Evolutionary conservation across 2,113 vertebrate genomes (phyloP).

Genomic region (Heloderma charlesbogerti): DNA sequence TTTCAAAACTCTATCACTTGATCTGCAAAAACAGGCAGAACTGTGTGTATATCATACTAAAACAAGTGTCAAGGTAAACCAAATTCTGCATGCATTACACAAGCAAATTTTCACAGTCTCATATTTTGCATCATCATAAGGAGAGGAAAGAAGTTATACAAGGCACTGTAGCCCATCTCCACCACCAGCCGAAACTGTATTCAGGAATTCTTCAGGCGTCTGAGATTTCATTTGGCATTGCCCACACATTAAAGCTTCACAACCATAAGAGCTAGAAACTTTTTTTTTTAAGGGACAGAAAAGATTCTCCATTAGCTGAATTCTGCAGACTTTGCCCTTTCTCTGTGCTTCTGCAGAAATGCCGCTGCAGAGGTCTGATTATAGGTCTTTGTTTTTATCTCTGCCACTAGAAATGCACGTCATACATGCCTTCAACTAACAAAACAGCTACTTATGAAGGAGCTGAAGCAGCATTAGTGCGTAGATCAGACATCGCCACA

Average conservation of each 20-base stretch:
- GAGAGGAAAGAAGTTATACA: not conserved
- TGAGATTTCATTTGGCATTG: not conserved
- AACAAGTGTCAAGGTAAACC: not conserved
- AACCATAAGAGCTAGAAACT: not conserved
- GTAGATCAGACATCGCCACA: not conserved
- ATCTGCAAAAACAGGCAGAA: not conserved
- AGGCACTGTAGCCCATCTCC: not conserved
- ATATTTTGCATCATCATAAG: not conserved
- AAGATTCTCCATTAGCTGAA: not conserved
- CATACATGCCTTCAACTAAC: not conserved
- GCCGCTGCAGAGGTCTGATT: not conserved
- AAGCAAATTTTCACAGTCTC: not conserved
- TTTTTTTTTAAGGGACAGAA: not conserved
- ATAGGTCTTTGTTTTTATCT: not conserved
- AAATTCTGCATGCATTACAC: not conserved
- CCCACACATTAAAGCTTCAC: not conserved
- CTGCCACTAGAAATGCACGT: not conserved
- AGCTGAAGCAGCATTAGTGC: not conserved
- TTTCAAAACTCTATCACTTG: not conserved
- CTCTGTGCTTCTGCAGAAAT: not conserved
- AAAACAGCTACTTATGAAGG: conserved; percentile 3
- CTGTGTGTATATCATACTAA: not conserved
- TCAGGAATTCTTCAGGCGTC: not conserved
- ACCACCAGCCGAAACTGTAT: not conserved
- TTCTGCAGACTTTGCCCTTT: not conserved